Evolutionary conservation across 1,140 invertebrate species (phyloP), one percentile per base, ranked within the genome.

Genomic region (Neodiprion lecontei): DNA sequence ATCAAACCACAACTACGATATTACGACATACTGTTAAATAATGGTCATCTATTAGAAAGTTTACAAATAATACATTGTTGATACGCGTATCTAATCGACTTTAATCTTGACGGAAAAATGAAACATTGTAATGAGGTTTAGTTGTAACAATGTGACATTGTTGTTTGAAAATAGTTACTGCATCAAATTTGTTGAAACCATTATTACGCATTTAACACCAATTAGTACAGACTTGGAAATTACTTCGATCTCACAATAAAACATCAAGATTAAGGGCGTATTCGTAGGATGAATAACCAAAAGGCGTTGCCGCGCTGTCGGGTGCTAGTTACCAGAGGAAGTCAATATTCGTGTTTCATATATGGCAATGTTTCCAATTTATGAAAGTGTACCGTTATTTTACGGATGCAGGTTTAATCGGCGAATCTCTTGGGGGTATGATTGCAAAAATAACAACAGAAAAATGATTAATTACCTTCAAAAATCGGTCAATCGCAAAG

Each of bases 221-320:
- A 65, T 65, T 14, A 65, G 3, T 65, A 65, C 7, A 65, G 12
- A 14, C 61, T 14, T 7, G 17, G 61, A 65, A 14, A 14, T 21
- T 7, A 65, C 12, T 14, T 65, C 12, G 7, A 7, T 65, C 17
- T 21, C 12, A 14, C 17, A 65, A 65, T 14, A 65, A 14, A 65
- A 65, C 12, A 65, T 47, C 11, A 69, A 67, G 49, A 65, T 11
- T 67, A 23, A 73, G 73, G 78, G 77, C 70, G 53, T 76, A 69
- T 72, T 69, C 67, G 68, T 67, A 65, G 73, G 28, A 70, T 67
- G 75, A 79, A 76, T 80, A 78, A 74, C 67, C 75, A 80, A 74
- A 81, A 82, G 81, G 81, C 81, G 81, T 80, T 82, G 81, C 81
- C 80, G 81, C 76, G 67, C 67, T 69, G 67, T 69, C 14, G 61